These are phyloP conservation scores for Sandelia bainsii DNA, from an alignment of 2,797 vertebrate genomes.

Conservation along the genomic window DNA sequence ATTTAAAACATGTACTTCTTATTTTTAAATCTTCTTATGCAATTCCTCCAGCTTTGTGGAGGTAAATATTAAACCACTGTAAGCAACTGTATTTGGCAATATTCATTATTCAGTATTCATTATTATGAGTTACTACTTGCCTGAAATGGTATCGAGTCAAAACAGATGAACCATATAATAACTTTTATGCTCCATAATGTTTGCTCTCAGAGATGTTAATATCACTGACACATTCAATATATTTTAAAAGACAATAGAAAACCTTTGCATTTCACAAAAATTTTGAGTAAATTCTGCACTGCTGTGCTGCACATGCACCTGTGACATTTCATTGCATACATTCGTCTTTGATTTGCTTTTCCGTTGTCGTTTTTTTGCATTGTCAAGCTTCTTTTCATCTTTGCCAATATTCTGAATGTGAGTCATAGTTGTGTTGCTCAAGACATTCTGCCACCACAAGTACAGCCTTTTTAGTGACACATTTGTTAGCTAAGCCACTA, in stretches of 20 bases:
- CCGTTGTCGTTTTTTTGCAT: background rate
- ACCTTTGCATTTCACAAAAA: background rate
- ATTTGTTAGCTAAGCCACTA: constrained; percentile 56
- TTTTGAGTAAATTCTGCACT: background rate
- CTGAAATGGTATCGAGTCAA: background rate
- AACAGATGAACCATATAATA: background rate
- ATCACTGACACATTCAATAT: background rate
- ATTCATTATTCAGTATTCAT: too few relatives aligned
- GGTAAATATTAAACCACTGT: too few relatives aligned
- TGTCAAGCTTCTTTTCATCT: constrained; percentile 27
- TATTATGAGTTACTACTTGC: background rate
- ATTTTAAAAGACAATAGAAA: background rate
- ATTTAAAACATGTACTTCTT: too few relatives aligned
- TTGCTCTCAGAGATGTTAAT: background rate
- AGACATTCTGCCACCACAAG: constrained; percentile 16
- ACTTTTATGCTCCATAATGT: background rate
- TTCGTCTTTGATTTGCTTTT: constrained; percentile 28
- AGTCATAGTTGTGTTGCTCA: constrained; percentile 1
- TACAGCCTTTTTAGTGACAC: constrained; percentile 23
- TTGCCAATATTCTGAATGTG: constrained; percentile 18
- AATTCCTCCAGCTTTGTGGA: too few relatives aligned
- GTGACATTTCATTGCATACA: background rate
- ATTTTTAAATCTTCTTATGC: too few relatives aligned
- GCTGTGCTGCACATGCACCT: background rate
- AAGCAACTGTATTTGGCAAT: too few relatives aligned